Percentiles rank a stretch among this genome's conserved stretches.
Conservation (phyloP, 2,888 invertebrate species). For the Isoperla grammatica region DNA sequence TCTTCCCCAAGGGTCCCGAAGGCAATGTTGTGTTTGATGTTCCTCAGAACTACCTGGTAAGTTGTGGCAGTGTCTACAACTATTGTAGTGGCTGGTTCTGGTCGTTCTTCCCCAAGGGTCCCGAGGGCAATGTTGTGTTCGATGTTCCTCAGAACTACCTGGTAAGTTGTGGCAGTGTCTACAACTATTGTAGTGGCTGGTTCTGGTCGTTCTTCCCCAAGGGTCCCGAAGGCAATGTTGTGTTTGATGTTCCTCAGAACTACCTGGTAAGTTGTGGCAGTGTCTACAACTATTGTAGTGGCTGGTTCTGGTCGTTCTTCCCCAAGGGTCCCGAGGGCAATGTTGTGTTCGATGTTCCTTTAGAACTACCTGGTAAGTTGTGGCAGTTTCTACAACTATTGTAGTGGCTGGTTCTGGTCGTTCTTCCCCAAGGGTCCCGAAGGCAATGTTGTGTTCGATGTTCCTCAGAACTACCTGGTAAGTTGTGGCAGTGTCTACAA, state of each 20-base stretch:
- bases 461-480: conserved; percentile 61
- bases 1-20: conserved; percentile 67
- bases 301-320: too few species aligned
- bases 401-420: too few species aligned
- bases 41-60: conserved; percentile 60
- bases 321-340: conserved; percentile 59
- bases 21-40: conserved; percentile 52
- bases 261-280: conserved; percentile 65
- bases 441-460: conserved; percentile 50
- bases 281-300: too few species aligned
- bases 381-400: too few species aligned
- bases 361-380: conserved; percentile 60
- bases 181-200: too few species aligned
- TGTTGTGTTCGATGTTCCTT: conserved; percentile 56
- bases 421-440: conserved; percentile 71
- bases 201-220: conserved; percentile 74
- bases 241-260: conserved; percentile 58
- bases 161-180: too few species aligned
- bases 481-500: too few species aligned
- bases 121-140: conserved; percentile 48
- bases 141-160: conserved; percentile 59
- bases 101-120: conserved; percentile 72
- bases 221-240: conserved; percentile 48
- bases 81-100: too few species aligned
- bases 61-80: too few species aligned